Evolutionary conservation across 2,888 invertebrate species (phyloP).

Genomic region (Odontothrips loti): DNA sequence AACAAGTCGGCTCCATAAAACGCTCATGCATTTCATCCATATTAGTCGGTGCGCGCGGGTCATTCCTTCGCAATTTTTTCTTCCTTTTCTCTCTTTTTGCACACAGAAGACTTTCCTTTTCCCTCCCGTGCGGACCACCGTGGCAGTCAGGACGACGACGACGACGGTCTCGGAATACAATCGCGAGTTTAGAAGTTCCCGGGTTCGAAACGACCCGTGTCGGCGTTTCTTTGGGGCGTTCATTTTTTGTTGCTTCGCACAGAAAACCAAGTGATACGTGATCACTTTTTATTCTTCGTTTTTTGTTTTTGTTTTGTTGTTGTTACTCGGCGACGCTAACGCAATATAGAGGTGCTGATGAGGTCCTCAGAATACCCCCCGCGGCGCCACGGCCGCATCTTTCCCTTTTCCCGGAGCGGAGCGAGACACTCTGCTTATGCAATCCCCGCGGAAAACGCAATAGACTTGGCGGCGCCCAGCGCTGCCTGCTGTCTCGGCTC

Average conservation of each 20-base stretch:
- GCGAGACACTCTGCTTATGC: no score
- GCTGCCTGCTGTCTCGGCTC: no score
- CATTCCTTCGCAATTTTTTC: not conserved
- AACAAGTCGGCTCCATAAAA: not conserved
- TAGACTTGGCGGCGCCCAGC: no score
- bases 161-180: no score
- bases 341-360: no score
- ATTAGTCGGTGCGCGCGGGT: not conserved
- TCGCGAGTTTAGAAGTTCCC: no score
- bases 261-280: not conserved
- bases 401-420: no score
- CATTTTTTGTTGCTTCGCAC: not conserved
- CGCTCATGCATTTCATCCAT: constrained; percentile 1
- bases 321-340: no score
- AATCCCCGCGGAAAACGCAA: no score
- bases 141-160: not conserved
- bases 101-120: not conserved
- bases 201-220: no score
- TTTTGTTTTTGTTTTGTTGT: not conserved
- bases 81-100: not conserved
- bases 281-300: not conserved
- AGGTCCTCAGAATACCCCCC: no score
- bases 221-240: not conserved
- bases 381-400: no score
- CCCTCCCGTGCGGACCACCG: not conserved